Base-by-base conservation (phyloP, 2,888 invertebrate species). In the Catocala fraxini region DNA sequence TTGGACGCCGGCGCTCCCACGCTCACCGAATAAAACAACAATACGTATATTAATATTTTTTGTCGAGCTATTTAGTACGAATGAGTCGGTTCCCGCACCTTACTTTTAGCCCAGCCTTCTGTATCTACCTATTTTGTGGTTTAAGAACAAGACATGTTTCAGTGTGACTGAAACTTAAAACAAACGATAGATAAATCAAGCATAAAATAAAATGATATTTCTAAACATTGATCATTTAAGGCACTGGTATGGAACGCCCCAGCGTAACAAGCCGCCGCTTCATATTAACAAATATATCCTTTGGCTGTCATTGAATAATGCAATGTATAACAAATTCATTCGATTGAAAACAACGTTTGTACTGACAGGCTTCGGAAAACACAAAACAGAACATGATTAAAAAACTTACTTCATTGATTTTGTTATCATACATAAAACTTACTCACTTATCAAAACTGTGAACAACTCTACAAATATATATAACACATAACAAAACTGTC, bases 201-300 rank as follows among this genome's bases (percentile, higher is more conserved):
- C 67, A 64, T 57, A 68, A 59, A 67, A 57, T 45, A 67, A 66
- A 68, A 59, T 59, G 39, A 59, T 65, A 55, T 68, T 66, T 71
- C 63, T 79, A 72, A 70, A 76, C 75, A 79, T 74, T 69, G 70
- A 76, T 76, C 65, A 70, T 56, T 48, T 87, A 89, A 89, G 88
- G 89, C 89, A 89, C 89, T 88, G 81, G 73, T 78, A 73, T 71
- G 77, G 75, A 79, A 81, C 74, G 73, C 72, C 71, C 63, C 54
- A 51, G 76, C 66, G 49, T 51, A 59, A 59, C 59, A 63, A 67
- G 69, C 63, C 52, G 51, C 25, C 57, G 15, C 39, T 56, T 49
- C 62, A 60, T 51, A 11, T 13, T 51, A 58, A 41, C 53, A 15
- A 43, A 64, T 49, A 45, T 53, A 46, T 49, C 43, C 46, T 51